phyloP scores from a whole-genome alignment of 64 coral and sea anemone species.

The Montipora capricornis region DNA sequence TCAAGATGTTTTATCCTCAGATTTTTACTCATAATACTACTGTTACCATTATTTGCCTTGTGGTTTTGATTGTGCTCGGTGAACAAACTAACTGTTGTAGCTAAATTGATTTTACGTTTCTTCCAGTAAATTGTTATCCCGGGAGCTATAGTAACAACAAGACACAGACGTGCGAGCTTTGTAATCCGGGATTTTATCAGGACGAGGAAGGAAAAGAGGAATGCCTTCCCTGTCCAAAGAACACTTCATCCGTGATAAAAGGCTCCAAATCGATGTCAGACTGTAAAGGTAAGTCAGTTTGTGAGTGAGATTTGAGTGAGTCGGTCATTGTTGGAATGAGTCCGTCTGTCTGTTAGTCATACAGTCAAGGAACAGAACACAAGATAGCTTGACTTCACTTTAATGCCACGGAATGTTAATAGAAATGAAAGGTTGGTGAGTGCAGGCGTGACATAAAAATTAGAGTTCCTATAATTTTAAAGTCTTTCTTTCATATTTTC shows the following conservation, averaged over 20 bases:
- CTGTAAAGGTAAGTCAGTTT: conserved; percentile 74
- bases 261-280: conserved; percentile 51
- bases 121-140: conserved; percentile 80
- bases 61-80: too few species aligned
- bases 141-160: conserved; percentile 77
- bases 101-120: neutral
- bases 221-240: conserved; percentile 73
- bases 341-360: neutral
- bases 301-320: conserved; percentile 30
- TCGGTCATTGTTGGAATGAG: too few species aligned
- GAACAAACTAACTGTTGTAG: neutral
- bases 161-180: conserved; percentile 61
- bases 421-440: too few species aligned
- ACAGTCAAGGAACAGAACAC: neutral
- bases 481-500: too few species aligned
- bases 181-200: conserved; percentile 74
- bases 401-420: too few species aligned
- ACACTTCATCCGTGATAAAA: conserved; percentile 50
- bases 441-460: too few species aligned
- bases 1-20: too few species aligned
- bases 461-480: too few species aligned
- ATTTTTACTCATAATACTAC: too few species aligned
- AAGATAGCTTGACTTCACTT: too few species aligned
- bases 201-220: conserved; percentile 79
- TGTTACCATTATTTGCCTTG: too few species aligned